These are phyloP conservation scores for Ptiloglossa arizonensis DNA, from an alignment of 1,140 invertebrate genomes.

Conservation along the genomic window DNA sequence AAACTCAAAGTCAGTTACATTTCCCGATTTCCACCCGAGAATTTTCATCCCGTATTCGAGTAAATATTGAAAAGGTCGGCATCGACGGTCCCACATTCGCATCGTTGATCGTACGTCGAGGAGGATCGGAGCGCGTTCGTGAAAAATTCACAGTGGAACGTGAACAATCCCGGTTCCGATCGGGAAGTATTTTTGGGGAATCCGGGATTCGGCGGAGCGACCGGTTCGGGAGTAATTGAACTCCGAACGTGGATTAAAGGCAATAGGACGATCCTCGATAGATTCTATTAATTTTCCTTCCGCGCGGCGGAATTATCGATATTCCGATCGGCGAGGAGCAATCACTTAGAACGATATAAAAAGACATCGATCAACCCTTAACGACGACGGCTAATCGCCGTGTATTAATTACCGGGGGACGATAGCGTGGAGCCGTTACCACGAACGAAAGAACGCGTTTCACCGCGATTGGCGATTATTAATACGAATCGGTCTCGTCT, in stretches of 20 bases:
- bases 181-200: slow-evolving; percentile 53
- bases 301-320: slow-evolving; percentile 52
- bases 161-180: slow-evolving; percentile 56
- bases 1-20: too few relatives aligned
- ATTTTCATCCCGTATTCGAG: too few relatives aligned
- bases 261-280: slow-evolving; percentile 36
- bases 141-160: too few relatives aligned
- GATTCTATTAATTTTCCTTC: slow-evolving; percentile 53
- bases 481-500: slow-evolving; percentile 11
- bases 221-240: slow-evolving; percentile 47
- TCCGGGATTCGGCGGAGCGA: slow-evolving; percentile 22
- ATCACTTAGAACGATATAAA: slow-evolving; percentile 52
- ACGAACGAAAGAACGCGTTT: background rate
- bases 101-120: too few relatives aligned
- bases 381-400: background rate
- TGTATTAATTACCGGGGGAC: slow-evolving; percentile 10
- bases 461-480: background rate
- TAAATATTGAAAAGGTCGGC: too few relatives aligned
- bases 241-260: slow-evolving; percentile 51
- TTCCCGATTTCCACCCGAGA: too few relatives aligned
- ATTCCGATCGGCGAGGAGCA: slow-evolving; percentile 2
- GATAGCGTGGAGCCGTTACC: slow-evolving; percentile 1
- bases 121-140: too few relatives aligned
- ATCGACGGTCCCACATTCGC: too few relatives aligned
- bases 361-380: slow-evolving; percentile 41